Base-by-base conservation (phyloP, 2,888 invertebrate species). In the Pristionchus arcanus region DNA sequence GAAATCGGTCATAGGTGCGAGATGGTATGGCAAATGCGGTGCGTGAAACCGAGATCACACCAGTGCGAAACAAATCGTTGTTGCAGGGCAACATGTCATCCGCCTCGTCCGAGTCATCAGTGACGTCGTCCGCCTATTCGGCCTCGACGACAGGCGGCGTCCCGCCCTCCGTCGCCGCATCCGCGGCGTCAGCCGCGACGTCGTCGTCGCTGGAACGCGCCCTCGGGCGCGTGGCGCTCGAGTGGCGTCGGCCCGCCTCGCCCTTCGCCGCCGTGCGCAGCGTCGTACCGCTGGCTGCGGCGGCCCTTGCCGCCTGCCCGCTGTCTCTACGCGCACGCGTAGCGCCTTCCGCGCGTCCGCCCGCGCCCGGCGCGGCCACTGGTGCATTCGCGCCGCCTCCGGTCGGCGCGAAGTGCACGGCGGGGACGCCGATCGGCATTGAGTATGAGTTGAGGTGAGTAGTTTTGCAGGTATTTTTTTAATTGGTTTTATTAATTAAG, bases 221-320 rank as follows among this genome's bases (percentile, higher is more conserved):
- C 3, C 89, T 93, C 3, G 93, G 93, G 5, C 77, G 93, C 49
- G 88, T 93, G 63, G 90, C 91, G n/a, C 63, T 92, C 19, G 92
- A 92, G 68, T 93, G 93, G 93, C 91, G 71, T 28, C 55, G 84
- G 1, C 84, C 84, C 13, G 55, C 31, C 5, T 88, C 87, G 7
- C 66, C 87, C 31, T 55, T 74, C 31, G 55, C 87, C 25, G 49
- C 91, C 9, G 93, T 93, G 53, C 91, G 93, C n/a, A 91, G 92
- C 7, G 91, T 92, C 28, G 89, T 92, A 5, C 91, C 93, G 28
- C 89, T 93, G 13, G 90, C 91, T 55, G 89, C 92, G 9, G 87
- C 92, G 21, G 91, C 91, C 0, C 90, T 92, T 13, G 71, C 92
- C n/a, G 53, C 91, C 28, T 93, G 93, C 74, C 93, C 93, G 0